Percentiles rank a stretch among this genome's conserved stretches.
Conservation (phyloP, 35 echinoderm and acorn worm species). For the Ophioderma brevispina region DNA sequence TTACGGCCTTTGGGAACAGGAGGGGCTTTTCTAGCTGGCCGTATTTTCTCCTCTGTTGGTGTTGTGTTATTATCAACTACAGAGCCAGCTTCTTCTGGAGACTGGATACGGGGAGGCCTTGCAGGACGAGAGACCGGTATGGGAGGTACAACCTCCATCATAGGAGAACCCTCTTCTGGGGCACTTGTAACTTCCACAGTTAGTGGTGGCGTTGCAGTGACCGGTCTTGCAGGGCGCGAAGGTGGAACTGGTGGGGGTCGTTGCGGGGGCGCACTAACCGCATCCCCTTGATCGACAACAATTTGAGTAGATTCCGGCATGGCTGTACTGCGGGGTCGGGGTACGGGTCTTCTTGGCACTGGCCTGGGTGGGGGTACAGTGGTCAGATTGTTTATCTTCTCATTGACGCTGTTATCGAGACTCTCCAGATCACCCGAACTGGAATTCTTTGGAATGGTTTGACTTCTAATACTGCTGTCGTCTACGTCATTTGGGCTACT, state of each 20-base stretch:
- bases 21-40: not conserved
- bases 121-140: not conserved
- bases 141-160: not conserved
- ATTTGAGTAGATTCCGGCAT: not conserved
- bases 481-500: not conserved
- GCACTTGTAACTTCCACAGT: not conserved
- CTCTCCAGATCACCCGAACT: slow-evolving; percentile 10
- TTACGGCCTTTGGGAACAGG: not conserved
- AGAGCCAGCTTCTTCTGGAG: not conserved
- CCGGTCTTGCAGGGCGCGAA: not conserved
- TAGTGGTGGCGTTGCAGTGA: not conserved
- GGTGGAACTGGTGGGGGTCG: not conserved
- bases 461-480: not conserved
- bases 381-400: not conserved
- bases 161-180: not conserved
- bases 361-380: not conserved
- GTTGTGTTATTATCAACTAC: not conserved
- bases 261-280: not conserved
- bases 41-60: not conserved
- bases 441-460: not conserved
- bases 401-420: slow-evolving; percentile 3
- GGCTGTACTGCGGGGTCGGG: not conserved
- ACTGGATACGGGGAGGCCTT: not conserved
- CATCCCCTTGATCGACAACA: not conserved
- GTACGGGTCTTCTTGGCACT: not conserved